phyloP scores from a whole-genome alignment of 2,113 vertebrate species.

The Sinocyclocheilus grahami region DNA sequence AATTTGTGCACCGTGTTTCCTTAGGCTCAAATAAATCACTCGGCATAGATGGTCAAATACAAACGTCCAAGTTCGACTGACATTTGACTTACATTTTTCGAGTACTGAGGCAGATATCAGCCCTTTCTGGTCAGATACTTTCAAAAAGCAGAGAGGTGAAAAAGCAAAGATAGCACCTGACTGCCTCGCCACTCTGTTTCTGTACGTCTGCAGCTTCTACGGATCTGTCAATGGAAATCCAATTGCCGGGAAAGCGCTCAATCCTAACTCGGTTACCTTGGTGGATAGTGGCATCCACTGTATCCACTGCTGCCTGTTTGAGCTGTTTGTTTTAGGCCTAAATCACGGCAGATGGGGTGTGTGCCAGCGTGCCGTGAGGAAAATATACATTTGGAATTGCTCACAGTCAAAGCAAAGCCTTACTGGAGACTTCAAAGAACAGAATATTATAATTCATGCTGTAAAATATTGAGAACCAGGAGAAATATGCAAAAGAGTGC shows the following conservation, averaged over 20 bases:
- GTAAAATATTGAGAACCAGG: conserved; percentile 24
- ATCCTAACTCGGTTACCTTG: conserved; percentile 69
- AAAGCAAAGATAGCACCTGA: conserved; percentile 56
- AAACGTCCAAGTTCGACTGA: conserved; percentile 1
- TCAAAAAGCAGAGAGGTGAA: conserved; percentile 53
- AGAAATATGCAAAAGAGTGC: conserved; percentile 14
- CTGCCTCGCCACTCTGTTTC: conserved; percentile 49
- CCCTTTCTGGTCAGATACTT: conserved; percentile 38
- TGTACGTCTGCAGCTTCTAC: conserved; percentile 60
- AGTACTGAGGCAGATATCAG: conserved; percentile 20
- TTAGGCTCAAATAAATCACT: conserved; percentile 33
- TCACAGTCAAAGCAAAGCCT: conserved; percentile 16
- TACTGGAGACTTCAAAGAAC: conserved; percentile 31
- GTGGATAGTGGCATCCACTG: conserved; percentile 57
- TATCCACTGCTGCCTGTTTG: conserved; percentile 59
- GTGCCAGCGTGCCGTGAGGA: conserved; percentile 23
- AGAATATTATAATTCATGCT: conserved; percentile 28
- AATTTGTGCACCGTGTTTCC: conserved; percentile 22
- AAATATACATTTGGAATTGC: conserved; percentile 44
- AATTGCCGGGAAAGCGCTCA: conserved; percentile 67
- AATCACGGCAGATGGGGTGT: conserved; percentile 48
- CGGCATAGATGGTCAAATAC: neutral
- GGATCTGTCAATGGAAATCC: conserved; percentile 71
- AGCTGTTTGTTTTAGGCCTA: conserved; percentile 56
- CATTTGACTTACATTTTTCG: neutral